phyloP scores from a whole-genome alignment of 2,113 vertebrate genomes.

The Calidris pugnax region DNA sequence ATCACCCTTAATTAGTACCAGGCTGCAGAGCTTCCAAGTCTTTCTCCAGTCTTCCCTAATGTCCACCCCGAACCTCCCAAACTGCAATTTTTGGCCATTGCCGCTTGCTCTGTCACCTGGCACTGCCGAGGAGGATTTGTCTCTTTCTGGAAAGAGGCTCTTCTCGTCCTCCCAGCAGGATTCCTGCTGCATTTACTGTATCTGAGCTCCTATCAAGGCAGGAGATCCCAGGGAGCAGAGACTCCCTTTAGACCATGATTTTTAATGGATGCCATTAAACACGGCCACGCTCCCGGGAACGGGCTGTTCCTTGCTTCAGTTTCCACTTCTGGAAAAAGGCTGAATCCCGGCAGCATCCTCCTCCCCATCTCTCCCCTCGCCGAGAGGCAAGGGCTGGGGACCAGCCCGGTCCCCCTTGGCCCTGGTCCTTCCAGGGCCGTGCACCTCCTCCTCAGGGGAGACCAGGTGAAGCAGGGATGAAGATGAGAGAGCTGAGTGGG shows the following conservation, averaged over 20 bases:
- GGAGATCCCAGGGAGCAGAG: background rate
- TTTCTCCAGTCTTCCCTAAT: background rate
- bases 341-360: background rate
- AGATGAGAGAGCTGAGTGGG: background rate
- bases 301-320: background rate
- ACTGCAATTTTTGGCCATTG: background rate
- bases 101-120: background rate
- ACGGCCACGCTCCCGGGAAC: background rate
- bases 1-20: rapidly evolving
- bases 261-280: background rate
- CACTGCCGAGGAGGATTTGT: background rate
- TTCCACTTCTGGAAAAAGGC: background rate
- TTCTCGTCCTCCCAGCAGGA: background rate
- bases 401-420: background rate
- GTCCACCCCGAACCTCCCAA: background rate
- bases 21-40: background rate
- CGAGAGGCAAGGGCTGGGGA: background rate
- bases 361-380: rapidly evolving
- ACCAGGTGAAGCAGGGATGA: background rate
- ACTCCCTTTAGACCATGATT: background rate
- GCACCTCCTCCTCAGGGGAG: background rate
- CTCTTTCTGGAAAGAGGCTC: background rate
- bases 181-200: background rate
- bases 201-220: background rate
- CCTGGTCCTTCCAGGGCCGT: background rate